Base-by-base conservation (phyloP, 2,113 vertebrate species). In the Cygnus buccinator region DNA sequence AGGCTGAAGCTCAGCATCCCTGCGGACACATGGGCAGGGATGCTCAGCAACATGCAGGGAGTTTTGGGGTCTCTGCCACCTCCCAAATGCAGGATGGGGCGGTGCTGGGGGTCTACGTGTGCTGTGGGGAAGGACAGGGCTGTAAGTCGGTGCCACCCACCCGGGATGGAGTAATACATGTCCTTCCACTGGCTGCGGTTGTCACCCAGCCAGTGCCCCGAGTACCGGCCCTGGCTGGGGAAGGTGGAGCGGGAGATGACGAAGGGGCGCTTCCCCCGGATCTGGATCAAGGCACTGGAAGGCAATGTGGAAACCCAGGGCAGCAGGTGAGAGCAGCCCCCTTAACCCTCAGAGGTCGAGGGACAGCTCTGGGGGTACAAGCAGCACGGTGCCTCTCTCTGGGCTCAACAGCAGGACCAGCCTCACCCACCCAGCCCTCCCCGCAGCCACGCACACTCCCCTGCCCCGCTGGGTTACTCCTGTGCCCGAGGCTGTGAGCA, bases 181-280 rank as follows among this genome's bases (percentile, higher is more conserved):
- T 99, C 99, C 93, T 98, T 99, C 99, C 99, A 99, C 68, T 97
- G 97, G 85, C 99, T 99, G 66, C 86, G 93, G 97, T 99, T 99
- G 97, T 99, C 99, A 7, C 99, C 99, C 76, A 99, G 97, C 99
- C 99, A 99, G 97, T 99, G 99, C 15, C 99, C 99, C 0, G 99
- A 99, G 94, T 98, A 99, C 61, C 52, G 95, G 25, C 99, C 99
- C 96, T 99, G 99, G 97, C 99, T 98, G 41, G 99, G 98, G 97
- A 99, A 99, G 57, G 98, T 98, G 92, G 99, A 99, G 77, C 99
- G 98, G 25, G 99, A 99, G 88, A 99, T 98, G 35, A 99, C 16
- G 2, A 99, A 98, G 3, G 99, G 98, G 6, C 99, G 98, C 82
- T 99, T 99, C 13, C 94, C 94, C 55, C 96, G 48, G 79, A 99